Conservation (phyloP, 2,888 invertebrate species). For the Leptinotarsa rubiginosa region DNA sequence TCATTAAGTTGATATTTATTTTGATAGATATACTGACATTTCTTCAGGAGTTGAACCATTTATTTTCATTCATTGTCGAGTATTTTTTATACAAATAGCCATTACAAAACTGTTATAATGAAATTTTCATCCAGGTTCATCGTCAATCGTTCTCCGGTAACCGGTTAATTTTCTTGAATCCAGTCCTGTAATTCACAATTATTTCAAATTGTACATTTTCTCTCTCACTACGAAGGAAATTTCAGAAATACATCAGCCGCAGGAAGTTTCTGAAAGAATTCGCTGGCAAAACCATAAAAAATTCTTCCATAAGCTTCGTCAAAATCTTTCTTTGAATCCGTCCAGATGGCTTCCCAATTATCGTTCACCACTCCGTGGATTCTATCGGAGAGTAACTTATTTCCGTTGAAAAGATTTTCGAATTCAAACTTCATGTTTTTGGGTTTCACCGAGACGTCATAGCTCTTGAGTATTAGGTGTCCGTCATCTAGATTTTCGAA, state of each 20-base stretch:
- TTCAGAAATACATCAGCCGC: slow-evolving; percentile 11
- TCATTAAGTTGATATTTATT: too few relatives aligned
- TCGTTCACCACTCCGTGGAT: slow-evolving; percentile 29
- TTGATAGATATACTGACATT: too few relatives aligned
- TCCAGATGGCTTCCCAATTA: slow-evolving; percentile 26
- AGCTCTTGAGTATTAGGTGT: slow-evolving; percentile 12
- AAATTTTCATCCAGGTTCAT: background rate
- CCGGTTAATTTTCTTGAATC: background rate
- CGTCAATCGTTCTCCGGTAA: background rate
- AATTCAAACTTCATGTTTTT: slow-evolving; percentile 22
- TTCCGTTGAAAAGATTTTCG: slow-evolving; percentile 27
- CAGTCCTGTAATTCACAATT: background rate
- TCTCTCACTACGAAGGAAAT: background rate
- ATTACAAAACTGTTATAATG: background rate
- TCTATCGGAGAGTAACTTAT: slow-evolving; percentile 25
- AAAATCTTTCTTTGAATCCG: slow-evolving; percentile 22
- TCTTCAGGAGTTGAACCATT: too few relatives aligned
- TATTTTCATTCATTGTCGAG: too few relatives aligned
- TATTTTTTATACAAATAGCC: too few relatives aligned
- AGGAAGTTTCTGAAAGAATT: slow-evolving; percentile 25
- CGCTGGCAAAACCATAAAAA: slow-evolving; percentile 21
- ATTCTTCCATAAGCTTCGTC: slow-evolving; percentile 24
- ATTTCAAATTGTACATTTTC: background rate
- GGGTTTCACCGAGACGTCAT: slow-evolving; percentile 21
- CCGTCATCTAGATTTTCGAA: slow-evolving; percentile 8